Conservation (phyloP, 2,113 vertebrate species). For the Cariama cristata region DNA sequence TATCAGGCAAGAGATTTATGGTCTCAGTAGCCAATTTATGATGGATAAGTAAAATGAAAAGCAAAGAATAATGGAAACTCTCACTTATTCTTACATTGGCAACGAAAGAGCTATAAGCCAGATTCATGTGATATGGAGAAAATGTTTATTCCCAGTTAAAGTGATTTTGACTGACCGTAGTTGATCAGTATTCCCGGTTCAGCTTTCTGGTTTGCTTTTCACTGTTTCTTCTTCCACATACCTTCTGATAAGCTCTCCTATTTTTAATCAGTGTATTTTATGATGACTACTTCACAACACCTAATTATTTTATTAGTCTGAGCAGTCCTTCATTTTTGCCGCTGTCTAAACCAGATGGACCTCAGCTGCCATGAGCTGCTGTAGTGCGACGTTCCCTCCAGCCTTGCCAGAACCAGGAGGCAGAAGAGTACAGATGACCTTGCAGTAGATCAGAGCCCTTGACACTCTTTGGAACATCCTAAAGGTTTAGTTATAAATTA, state of each 20-base stretch:
- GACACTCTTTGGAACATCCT: neutral
- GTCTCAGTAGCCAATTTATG: neutral
- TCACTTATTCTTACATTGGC: neutral
- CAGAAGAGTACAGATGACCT: neutral
- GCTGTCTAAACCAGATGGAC: neutral
- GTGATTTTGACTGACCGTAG: neutral
- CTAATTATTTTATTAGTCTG: neutral
- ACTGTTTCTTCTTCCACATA: neutral
- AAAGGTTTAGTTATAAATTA: neutral
- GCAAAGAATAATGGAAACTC: neutral
- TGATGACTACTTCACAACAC: neutral
- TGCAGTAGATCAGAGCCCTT: neutral
- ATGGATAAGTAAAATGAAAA: slow-evolving; percentile 4
- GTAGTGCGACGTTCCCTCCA: neutral
- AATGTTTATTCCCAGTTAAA: neutral
- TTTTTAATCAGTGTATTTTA: neutral
- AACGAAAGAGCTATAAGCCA: neutral
- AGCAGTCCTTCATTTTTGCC: neutral
- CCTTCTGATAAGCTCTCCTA: neutral
- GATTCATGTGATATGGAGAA: neutral
- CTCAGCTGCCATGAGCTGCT: neutral
- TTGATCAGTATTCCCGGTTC: neutral
- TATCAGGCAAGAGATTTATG: neutral
- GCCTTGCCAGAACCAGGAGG: neutral
- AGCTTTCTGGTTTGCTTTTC: neutral